Evolutionary conservation across 2,888 invertebrate species (phyloP).

Genomic region (Galerucella calmariensis): DNA sequence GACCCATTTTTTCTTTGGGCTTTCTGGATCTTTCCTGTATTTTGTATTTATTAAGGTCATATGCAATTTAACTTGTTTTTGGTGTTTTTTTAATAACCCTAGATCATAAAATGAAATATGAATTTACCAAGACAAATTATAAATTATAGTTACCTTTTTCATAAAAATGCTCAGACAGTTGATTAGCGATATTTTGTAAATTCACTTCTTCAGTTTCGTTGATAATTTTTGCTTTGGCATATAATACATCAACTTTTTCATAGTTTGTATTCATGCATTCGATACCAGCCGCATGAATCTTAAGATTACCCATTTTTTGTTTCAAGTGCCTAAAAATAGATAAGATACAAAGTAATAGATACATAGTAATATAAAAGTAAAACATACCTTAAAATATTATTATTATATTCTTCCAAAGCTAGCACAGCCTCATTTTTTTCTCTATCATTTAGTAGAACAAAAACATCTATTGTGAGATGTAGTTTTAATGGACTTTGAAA

Average conservation of each 20-base stretch:
- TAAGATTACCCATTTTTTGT: constrained; percentile 55
- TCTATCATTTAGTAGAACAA: constrained; percentile 79
- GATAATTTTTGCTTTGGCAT: constrained; percentile 71
- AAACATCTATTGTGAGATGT: constrained; percentile 83
- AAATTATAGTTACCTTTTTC: constrained; percentile 68
- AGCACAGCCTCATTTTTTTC: constrained; percentile 76
- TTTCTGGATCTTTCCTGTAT: constrained; percentile 47
- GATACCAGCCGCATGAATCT: constrained; percentile 77
- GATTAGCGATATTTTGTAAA: constrained; percentile 75
- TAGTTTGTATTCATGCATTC: constrained; percentile 94
- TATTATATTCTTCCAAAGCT: constrained; percentile 74
- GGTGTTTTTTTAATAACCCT: constrained; percentile 68
- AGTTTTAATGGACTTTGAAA: constrained; percentile 80
- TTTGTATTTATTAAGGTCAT: constrained; percentile 72
- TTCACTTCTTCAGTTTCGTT: constrained; percentile 65
- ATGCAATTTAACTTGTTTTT: constrained; percentile 82
- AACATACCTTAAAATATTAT: constrained; percentile 72
- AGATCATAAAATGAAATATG: constrained; percentile 35
- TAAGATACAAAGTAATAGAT: no score
- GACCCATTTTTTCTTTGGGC: constrained; percentile 50
- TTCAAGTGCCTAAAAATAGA: constrained; percentile 53
- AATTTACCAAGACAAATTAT: not conserved
- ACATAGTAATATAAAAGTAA: constrained; percentile 6
- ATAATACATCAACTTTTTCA: constrained; percentile 81
- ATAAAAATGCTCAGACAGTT: constrained; percentile 71